phyloP scores from a whole-genome alignment of 2,888 invertebrate genomes.

The Hemithea aestivaria region DNA sequence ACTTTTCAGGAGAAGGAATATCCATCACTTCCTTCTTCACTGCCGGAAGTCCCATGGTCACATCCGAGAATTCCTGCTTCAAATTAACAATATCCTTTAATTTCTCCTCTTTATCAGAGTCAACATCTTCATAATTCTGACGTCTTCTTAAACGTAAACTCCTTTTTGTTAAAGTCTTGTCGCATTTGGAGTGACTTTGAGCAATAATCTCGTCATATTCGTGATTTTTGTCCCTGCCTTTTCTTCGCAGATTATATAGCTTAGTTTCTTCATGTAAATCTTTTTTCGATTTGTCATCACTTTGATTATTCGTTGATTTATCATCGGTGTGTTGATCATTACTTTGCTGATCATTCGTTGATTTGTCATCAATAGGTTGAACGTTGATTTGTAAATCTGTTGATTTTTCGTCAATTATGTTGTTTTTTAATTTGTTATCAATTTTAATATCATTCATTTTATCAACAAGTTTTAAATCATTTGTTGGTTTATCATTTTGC shows the following conservation, averaged over 20 bases:
- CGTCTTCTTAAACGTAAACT: constrained; percentile 48
- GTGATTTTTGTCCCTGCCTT: constrained; percentile 24
- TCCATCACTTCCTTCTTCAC: constrained; percentile 44
- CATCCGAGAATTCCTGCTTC: constrained; percentile 61
- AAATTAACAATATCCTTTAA: constrained; percentile 63
- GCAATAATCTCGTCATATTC: constrained; percentile 31
- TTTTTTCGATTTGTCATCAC: neutral
- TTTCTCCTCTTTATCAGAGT: constrained; percentile 39
- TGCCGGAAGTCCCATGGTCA: constrained; percentile 56
- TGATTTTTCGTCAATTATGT: constrained; percentile 7
- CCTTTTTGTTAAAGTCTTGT: constrained; percentile 39
- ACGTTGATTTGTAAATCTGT: constrained; percentile 14
- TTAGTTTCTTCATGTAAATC: constrained; percentile 29
- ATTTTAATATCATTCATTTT: too few relatives aligned
- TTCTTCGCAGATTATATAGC: constrained; percentile 44
- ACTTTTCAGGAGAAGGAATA: constrained; percentile 58
- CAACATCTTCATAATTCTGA: constrained; percentile 39
- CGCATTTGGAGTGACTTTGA: constrained; percentile 41
- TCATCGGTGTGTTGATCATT: constrained; percentile 9
- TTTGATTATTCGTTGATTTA: neutral
- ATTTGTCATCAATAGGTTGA: constrained; percentile 6
- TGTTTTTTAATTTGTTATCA: constrained; percentile 14
- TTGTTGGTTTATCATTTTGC: too few relatives aligned
- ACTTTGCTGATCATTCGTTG: constrained; percentile 12
- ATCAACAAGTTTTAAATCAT: too few relatives aligned